Percentiles rank a stretch among this genome's conserved stretches.
Conservation (phyloP, 2,888 invertebrate species). For the Actias luna region DNA sequence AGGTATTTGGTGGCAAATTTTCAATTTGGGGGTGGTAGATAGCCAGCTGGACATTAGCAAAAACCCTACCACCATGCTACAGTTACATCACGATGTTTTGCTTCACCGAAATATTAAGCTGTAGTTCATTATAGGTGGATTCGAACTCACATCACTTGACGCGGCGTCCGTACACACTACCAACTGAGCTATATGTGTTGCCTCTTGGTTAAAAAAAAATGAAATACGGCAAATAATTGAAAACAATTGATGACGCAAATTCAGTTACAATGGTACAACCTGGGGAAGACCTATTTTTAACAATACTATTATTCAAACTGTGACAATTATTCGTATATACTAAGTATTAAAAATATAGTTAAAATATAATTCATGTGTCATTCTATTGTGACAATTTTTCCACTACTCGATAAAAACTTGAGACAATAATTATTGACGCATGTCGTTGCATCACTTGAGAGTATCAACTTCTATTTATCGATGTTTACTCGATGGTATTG, state of each 20-base stretch:
- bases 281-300: background rate
- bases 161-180: too few species aligned
- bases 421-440: constrained; percentile 2
- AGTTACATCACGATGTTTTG: too few species aligned
- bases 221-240: background rate
- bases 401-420: constrained; percentile 2
- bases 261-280: background rate
- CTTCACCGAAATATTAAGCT: too few species aligned
- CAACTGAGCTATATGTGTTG: background rate
- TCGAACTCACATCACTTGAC: too few species aligned
- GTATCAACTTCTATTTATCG: constrained; percentile 8
- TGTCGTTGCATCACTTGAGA: background rate
- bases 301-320: background rate
- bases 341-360: background rate
- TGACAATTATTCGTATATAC: background rate
- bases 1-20: too few species aligned
- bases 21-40: too few species aligned
- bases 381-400: constrained; percentile 9
- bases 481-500: background rate
- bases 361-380: background rate
- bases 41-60: too few species aligned
- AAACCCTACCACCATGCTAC: too few species aligned
- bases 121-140: too few species aligned
- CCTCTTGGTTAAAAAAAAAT: background rate
- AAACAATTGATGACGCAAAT: background rate